Evolutionary conservation across 2,113 vertebrate species (phyloP).

Genomic region (Daubentonia madagascariensis): DNA sequence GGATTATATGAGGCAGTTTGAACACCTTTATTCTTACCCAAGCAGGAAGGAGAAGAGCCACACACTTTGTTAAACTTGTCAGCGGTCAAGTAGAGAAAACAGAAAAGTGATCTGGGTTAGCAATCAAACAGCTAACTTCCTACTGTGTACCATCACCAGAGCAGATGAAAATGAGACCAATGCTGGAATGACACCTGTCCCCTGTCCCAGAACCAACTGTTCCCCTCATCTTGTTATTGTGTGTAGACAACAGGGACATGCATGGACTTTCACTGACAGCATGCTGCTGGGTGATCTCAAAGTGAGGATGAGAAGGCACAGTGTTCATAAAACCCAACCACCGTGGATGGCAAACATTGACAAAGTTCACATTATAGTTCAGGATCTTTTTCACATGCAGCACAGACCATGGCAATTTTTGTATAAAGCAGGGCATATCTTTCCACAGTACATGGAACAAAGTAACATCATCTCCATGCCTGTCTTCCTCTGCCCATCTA

Average conservation of each 20-base stretch:
- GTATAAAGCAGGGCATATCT: background rate
- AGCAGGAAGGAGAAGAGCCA: slow-evolving; percentile 94
- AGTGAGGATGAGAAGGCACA: slow-evolving; percentile 34
- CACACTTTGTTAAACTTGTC: slow-evolving; percentile 94
- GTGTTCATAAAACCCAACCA: background rate
- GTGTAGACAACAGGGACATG: slow-evolving; percentile 70
- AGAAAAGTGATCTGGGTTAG: slow-evolving; percentile 93
- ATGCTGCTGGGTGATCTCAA: slow-evolving; percentile 64
- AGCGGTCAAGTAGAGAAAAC: slow-evolving; percentile 92
- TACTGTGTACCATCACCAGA: slow-evolving; percentile 85
- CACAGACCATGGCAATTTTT: slow-evolving; percentile 50
- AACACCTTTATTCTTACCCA: slow-evolving; percentile 90
- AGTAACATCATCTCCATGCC: background rate
- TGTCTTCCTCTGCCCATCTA: background rate
- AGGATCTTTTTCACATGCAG: slow-evolving; percentile 66
- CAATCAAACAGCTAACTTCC: slow-evolving; percentile 83
- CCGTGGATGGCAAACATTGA: slow-evolving; percentile 40
- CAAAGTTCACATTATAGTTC: background rate
- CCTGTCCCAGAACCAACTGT: slow-evolving; percentile 42
- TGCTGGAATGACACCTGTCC: slow-evolving; percentile 76
- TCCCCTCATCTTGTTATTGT: slow-evolving; percentile 60
- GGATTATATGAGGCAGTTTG: slow-evolving; percentile 59
- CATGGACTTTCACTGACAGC: slow-evolving; percentile 59
- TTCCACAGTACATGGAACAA: background rate
- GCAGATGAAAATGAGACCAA: slow-evolving; percentile 80